A percentile compares a stretch with the other conserved stretches of the same genome.
phyloP scores from a whole-genome alignment of 2,113 vertebrate genomes.

The Mormyrus iriodes region DNA sequence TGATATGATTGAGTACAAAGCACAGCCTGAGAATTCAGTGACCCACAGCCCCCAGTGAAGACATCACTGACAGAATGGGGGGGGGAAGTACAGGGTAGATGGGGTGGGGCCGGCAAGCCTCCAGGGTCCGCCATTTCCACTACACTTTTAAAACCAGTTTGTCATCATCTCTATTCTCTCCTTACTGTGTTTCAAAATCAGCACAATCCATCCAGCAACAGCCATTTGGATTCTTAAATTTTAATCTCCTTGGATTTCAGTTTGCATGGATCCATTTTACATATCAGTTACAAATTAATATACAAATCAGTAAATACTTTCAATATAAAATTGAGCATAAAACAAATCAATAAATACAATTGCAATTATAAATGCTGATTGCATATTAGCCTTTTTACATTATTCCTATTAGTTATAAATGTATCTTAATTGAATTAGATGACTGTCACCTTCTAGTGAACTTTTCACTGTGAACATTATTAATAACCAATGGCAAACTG shows the following conservation, averaged over 20 bases:
- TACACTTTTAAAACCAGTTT: background rate
- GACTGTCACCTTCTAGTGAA: background rate
- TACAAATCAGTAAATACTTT: background rate
- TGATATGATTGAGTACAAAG: conserved; percentile 71
- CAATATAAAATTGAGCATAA: conserved; percentile 10
- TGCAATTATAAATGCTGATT: conserved; percentile 1
- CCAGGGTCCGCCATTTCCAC: background rate
- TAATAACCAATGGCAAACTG: background rate
- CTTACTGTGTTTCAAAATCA: background rate
- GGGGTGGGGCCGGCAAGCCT: background rate
- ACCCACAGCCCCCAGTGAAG: conserved; percentile 31
- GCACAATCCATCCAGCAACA: background rate
- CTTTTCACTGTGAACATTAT: background rate
- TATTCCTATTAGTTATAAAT: background rate
- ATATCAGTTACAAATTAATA: background rate
- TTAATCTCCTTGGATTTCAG: background rate
- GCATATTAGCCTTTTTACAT: background rate
- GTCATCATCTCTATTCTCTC: background rate
- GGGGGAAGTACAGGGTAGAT: background rate
- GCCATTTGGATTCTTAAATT: background rate
- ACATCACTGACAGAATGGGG: background rate
- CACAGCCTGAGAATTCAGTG: conserved; percentile 70
- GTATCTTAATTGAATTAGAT: background rate
- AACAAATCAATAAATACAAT: background rate
- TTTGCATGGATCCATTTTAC: background rate